Conservation (phyloP, 2,113 vertebrate genomes). For the Nyctereutes procyonoides region DNA sequence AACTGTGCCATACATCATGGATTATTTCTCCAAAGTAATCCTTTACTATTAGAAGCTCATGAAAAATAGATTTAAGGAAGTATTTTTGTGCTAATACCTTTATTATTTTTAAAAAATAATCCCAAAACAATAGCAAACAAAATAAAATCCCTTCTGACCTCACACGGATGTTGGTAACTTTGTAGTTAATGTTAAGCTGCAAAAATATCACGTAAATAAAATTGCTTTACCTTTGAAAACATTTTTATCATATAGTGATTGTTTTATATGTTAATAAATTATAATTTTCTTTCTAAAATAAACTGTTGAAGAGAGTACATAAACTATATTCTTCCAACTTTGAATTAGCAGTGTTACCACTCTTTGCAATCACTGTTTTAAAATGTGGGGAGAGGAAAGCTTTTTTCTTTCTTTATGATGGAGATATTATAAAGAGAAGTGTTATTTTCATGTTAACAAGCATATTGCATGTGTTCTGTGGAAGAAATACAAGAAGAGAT, state of each 20-base stretch:
- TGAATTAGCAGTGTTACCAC: constrained; percentile 33
- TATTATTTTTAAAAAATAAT: background rate
- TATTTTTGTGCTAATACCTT: background rate
- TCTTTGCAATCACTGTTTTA: constrained; percentile 36
- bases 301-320: background rate
- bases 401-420: background rate
- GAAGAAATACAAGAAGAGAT: constrained; percentile 28
- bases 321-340: constrained; percentile 7
- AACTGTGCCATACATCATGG: background rate
- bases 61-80: background rate
- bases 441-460: background rate
- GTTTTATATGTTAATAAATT: constrained; percentile 31
- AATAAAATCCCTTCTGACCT: constrained; percentile 25
- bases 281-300: background rate
- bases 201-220: constrained; percentile 22
- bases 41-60: background rate
- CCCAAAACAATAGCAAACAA: background rate
- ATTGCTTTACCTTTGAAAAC: constrained; percentile 29
- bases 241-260: background rate
- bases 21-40: background rate
- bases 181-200: constrained; percentile 31
- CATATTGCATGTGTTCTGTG: background rate
- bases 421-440: background rate
- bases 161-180: background rate
- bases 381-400: constrained; percentile 10